A percentile compares a stretch with the other conserved stretches of the same genome.
Conservation (phyloP, 1,140 invertebrate genomes). For the Drosophila azteca region DNA sequence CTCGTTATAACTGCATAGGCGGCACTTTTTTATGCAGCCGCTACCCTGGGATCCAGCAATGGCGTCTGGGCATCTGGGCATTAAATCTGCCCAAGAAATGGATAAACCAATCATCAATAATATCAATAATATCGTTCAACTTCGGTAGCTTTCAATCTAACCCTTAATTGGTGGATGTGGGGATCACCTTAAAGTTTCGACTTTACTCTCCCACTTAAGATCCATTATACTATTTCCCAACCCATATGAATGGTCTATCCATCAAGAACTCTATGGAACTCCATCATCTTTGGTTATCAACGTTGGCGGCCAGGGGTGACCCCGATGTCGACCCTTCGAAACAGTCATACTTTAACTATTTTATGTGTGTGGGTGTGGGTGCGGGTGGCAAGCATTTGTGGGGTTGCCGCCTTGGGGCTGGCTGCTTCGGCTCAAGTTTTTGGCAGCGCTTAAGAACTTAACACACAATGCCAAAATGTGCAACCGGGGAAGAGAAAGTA, state of each 20-base stretch:
- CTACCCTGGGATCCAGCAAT: conserved; percentile 24
- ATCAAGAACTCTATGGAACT: too few species aligned
- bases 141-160: too few species aligned
- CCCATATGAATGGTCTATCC: too few species aligned
- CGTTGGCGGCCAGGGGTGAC: conserved; percentile 3
- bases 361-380: conserved; percentile 1
- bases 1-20: conserved; percentile 56
- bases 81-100: too few species aligned
- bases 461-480: conserved; percentile 69
- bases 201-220: too few species aligned
- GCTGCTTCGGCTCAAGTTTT: conserved; percentile 64
- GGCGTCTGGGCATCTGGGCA: too few species aligned
- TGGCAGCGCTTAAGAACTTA: conserved; percentile 80
- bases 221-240: too few species aligned
- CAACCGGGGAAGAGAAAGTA: conserved; percentile 25
- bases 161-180: too few species aligned
- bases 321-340: conserved; percentile 13
- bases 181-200: too few species aligned
- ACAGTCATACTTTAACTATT: conserved; percentile 42
- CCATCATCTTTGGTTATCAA: too few species aligned
- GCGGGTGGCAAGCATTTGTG: conserved; percentile 11
- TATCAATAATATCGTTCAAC: too few species aligned
- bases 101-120: too few species aligned
- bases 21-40: conserved; percentile 56
- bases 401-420: conserved; percentile 52